phyloP scores from a whole-genome alignment of 2,113 vertebrate species.

The Gorsachius goisagi region DNA sequence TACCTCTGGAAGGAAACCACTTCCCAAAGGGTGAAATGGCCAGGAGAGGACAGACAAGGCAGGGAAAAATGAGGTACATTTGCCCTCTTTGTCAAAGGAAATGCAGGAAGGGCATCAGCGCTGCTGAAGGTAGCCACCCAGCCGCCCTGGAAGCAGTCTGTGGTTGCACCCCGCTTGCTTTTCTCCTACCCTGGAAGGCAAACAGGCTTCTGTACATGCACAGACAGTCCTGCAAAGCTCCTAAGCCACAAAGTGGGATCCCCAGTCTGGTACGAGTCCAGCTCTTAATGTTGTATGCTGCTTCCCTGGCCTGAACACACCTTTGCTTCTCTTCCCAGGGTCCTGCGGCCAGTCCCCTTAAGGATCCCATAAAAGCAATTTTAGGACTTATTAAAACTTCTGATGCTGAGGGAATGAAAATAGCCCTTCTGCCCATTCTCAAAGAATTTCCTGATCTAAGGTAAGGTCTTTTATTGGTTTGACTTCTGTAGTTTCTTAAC shows the following conservation, averaged over 20 bases:
- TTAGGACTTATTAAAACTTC: slow-evolving; percentile 46
- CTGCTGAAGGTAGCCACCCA: background rate
- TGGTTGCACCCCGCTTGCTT: background rate
- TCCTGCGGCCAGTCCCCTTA: background rate
- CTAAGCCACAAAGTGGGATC: background rate
- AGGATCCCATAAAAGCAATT: slow-evolving; percentile 35
- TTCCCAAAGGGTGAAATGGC: background rate
- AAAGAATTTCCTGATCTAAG: slow-evolving; percentile 46
- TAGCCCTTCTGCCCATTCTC: slow-evolving; percentile 49
- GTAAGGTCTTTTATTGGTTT: slow-evolving; percentile 12
- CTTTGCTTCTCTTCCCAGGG: slow-evolving; percentile 20
- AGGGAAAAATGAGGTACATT: background rate
- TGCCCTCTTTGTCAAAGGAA: background rate
- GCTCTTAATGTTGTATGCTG: background rate
- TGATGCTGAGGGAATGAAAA: slow-evolving; percentile 57
- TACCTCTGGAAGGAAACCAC: background rate
- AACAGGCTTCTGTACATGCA: background rate
- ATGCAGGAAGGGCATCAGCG: background rate
- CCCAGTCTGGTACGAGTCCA: background rate
- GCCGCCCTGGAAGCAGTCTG: background rate
- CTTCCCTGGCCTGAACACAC: background rate
- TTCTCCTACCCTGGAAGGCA: background rate
- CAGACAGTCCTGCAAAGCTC: background rate
- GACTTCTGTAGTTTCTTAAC: background rate
- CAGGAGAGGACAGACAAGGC: background rate